Base-by-base conservation (phyloP, 2,113 vertebrate species). In the Tonatia bakeri region DNA sequence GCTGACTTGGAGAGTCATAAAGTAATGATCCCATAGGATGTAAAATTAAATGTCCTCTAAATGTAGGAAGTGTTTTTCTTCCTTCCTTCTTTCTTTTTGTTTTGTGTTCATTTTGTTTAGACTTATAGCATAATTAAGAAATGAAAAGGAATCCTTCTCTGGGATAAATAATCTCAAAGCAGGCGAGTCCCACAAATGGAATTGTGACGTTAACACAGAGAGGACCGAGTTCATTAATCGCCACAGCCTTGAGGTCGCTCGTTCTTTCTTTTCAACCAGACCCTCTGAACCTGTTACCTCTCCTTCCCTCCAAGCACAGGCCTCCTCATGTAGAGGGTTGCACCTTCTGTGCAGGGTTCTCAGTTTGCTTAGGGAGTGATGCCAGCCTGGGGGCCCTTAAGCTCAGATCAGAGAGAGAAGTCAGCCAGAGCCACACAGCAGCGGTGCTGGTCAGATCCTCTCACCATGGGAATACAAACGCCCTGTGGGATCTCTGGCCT, bases 61-160 rank as follows among this genome's bases (percentile, higher is more conserved):
- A 64, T 87, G 19, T 13, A 67, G 59, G 70, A 61, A 94, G 70
- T 45, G 26, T 38, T 89, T 92, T 79, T 54, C 15, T 77, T 81
- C 70, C 28, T 50, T 92, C 36, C 24, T 81, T 76, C 11, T 79
- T 87, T 80, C 56, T 79, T 67, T 91, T 91, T 81, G 28, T 28
- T 84, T 87, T 82, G 33, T 67, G 4, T 83, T 93, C 16, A 70
- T 73, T 38, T 92, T 87, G 33, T 95, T 97, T 91, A 83, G 40
- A 77, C 87, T 75, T 67, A 43, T 65, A 50, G 26, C 33, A 82
- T 70, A 65, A 20, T 26, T 81, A 91, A 9, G 50, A 90, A n/a
- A 91, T 11, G 52, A 43, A 93, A 92, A 52, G 72, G 61, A 90
- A 2, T 47, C 54, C 31, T 94, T 91, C 79, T 87, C 61, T 83